These are phyloP conservation scores for Cataglyphis rosenhaueri DNA, from an alignment of 2,888 invertebrate genomes.

Conservation along the genomic window DNA sequence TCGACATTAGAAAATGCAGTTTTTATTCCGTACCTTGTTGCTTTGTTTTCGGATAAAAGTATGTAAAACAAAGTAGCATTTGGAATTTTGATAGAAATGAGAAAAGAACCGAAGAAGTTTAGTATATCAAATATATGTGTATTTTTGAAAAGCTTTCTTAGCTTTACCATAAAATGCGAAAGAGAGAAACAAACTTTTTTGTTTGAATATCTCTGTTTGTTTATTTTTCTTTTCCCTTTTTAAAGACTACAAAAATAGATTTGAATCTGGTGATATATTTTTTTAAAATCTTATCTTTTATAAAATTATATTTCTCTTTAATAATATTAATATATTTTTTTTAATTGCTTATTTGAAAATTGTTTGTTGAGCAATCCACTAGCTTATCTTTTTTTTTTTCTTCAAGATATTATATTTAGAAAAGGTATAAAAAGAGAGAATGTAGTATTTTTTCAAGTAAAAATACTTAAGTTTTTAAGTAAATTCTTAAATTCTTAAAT, in stretches of 20 bases:
- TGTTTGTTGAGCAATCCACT: not conserved
- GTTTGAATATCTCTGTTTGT: not conserved
- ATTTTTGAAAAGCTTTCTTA: not conserved
- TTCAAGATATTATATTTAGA: not conserved
- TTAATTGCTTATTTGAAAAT: not conserved
- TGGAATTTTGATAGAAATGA: not conserved
- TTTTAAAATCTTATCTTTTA: not conserved
- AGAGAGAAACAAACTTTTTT: conserved; percentile 3
- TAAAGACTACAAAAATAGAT: not conserved
- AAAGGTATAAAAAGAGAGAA: not conserved
- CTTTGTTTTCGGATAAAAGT: not conserved
- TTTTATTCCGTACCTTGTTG: not conserved
- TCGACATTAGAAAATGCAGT: not conserved
- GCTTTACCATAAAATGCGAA: not conserved
- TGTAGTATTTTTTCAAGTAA: not conserved
- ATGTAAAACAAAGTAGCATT: not conserved
- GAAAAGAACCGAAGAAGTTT: not conserved
- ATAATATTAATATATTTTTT: not conserved
- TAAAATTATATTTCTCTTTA: not conserved
- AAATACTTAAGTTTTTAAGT: not conserved
- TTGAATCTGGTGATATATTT: not conserved
- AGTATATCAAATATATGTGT: not conserved
- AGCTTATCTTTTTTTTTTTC: not conserved
- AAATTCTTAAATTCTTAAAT: too few species aligned
- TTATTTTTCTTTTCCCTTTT: not conserved